phyloP scores from a whole-genome alignment of 2,797 vertebrate species.

The Gephyroberyx darwinii region DNA sequence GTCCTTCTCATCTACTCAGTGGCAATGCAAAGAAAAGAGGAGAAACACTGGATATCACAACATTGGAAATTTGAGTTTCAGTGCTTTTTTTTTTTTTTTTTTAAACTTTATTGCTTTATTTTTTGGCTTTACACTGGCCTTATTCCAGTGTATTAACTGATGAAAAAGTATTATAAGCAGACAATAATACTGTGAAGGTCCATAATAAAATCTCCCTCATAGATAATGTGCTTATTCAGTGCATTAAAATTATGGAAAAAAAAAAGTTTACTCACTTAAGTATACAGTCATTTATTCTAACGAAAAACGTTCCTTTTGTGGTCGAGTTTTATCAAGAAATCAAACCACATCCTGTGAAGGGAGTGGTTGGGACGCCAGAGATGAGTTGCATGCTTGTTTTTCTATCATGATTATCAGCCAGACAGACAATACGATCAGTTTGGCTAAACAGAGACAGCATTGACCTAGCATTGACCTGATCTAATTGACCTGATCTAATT shows the following conservation, averaged over 20 bases:
- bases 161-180: not conserved
- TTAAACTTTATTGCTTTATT: too few species aligned
- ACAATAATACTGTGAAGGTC: not conserved
- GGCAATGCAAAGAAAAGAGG: not conserved
- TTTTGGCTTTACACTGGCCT: not conserved
- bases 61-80: not conserved
- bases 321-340: not conserved
- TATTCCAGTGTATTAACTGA: not conserved
- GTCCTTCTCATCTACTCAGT: slow-evolving; percentile 82
- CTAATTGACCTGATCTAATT: too few species aligned
- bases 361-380: not conserved
- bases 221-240: too few species aligned
- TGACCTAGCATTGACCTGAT: too few species aligned
- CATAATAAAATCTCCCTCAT: too few species aligned
- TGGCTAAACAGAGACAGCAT: too few species aligned
- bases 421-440: too few species aligned
- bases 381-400: not conserved
- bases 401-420: too few species aligned
- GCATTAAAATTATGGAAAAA: too few species aligned
- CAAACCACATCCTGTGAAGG: slow-evolving; percentile 24
- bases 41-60: not conserved
- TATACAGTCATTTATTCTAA: not conserved
- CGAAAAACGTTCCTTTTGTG: not conserved
- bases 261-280: too few species aligned
- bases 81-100: not conserved